Conservation (phyloP, 2,888 invertebrate genomes). For the Eupeodes luniger region DNA sequence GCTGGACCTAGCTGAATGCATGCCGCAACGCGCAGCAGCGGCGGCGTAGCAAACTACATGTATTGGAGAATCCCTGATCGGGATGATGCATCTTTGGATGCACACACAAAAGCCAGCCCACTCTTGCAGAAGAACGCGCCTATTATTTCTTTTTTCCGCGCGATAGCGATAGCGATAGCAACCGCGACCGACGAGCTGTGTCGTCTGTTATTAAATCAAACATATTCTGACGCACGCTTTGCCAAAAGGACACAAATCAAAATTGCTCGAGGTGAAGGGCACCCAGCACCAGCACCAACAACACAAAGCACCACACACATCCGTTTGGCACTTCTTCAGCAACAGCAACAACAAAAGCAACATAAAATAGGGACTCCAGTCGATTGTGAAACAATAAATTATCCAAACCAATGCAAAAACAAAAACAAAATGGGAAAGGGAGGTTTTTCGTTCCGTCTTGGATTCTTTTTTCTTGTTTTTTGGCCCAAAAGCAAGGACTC, state of each 20-base stretch:
- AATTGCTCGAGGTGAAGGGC: constrained; percentile 73
- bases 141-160: constrained; percentile 62
- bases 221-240: constrained; percentile 26
- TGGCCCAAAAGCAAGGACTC: constrained; percentile 64
- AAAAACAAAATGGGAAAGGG: constrained; percentile 60
- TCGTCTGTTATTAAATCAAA: constrained; percentile 76
- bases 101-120: constrained; percentile 63
- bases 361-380: constrained; percentile 64
- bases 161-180: no score
- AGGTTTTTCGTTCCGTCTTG: constrained; percentile 50
- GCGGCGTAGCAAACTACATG: no score
- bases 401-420: constrained; percentile 60
- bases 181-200: constrained; percentile 46
- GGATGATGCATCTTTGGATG: constrained; percentile 60
- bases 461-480: constrained; percentile 7
- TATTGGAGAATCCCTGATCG: constrained; percentile 14
- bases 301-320: constrained; percentile 24
- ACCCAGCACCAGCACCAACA: constrained; percentile 23
- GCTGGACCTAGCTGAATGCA: constrained; percentile 1
- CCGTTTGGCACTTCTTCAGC: constrained; percentile 21
- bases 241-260: constrained; percentile 71
- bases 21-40: no score
- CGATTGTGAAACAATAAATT: constrained; percentile 76
- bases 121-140: constrained; percentile 66
- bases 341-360: constrained; percentile 45